Conservation (phyloP, 2,113 vertebrate genomes). For the Oxyruncus cristatus region DNA sequence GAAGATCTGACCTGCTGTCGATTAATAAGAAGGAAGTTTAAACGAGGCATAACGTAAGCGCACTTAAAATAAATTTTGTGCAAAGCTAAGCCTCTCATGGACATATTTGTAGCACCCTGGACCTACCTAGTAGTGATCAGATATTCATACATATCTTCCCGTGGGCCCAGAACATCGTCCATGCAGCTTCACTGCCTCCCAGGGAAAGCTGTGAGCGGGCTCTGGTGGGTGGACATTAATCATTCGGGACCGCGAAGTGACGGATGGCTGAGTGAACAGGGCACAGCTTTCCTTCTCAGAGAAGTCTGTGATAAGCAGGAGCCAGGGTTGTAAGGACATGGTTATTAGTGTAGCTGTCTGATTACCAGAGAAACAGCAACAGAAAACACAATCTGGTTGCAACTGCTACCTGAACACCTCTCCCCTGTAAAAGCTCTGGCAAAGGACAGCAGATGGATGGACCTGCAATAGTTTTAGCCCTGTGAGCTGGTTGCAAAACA, state of each 20-base stretch:
- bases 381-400: not conserved
- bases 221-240: slow-evolving; percentile 37
- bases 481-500: not conserved
- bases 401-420: not conserved
- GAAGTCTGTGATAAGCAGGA: slow-evolving; percentile 35
- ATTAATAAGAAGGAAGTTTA: not conserved
- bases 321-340: slow-evolving; percentile 29
- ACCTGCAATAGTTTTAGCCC: not conserved
- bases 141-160: not conserved
- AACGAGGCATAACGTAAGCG: not conserved
- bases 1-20: not conserved
- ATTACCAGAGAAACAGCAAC: slow-evolving; percentile 34
- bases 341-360: slow-evolving; percentile 59
- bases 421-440: not conserved
- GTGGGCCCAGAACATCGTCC: not conserved
- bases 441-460: not conserved
- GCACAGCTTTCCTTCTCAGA: not conserved
- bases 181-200: not conserved
- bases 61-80: not conserved
- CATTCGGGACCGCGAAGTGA: not conserved
- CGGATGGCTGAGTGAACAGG: not conserved
- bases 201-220: not conserved
- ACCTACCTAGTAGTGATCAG: not conserved
- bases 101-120: not conserved
- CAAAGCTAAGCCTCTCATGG: not conserved